phyloP scores from a whole-genome alignment of 2,888 invertebrate genomes.

The Zygogramma bicolorata region DNA sequence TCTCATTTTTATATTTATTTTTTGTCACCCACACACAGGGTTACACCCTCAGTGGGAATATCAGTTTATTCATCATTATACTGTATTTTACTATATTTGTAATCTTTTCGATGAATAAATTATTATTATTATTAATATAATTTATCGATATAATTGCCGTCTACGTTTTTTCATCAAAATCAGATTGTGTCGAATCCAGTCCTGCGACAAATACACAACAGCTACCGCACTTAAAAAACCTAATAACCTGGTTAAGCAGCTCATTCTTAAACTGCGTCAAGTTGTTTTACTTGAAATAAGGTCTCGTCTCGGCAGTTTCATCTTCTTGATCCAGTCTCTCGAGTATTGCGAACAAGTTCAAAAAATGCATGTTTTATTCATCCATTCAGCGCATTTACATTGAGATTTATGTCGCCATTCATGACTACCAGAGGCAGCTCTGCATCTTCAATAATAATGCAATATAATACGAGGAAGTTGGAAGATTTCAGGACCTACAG shows the following conservation, averaged over 20 bases:
- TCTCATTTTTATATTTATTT: no score
- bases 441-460: not conserved
- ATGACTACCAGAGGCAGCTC: not conserved
- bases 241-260: conserved; percentile 7
- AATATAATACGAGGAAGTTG: no score
- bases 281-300: not conserved
- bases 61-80: no score
- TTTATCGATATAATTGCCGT: no score
- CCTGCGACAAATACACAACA: not conserved
- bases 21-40: no score
- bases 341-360: conserved; percentile 17
- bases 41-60: no score
- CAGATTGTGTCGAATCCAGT: no score
- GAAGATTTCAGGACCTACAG: no score
- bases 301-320: not conserved
- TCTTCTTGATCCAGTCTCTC: conserved; percentile 7
- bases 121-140: no score
- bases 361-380: conserved; percentile 35
- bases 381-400: conserved; percentile 25
- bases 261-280: not conserved
- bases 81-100: no score
- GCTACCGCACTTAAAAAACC: not conserved
- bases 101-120: no score
- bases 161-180: no score
- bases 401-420: conserved; percentile 32